Base-by-base conservation (phyloP, 2,797 vertebrate genomes). In the Semaprochilodus insignis region DNA sequence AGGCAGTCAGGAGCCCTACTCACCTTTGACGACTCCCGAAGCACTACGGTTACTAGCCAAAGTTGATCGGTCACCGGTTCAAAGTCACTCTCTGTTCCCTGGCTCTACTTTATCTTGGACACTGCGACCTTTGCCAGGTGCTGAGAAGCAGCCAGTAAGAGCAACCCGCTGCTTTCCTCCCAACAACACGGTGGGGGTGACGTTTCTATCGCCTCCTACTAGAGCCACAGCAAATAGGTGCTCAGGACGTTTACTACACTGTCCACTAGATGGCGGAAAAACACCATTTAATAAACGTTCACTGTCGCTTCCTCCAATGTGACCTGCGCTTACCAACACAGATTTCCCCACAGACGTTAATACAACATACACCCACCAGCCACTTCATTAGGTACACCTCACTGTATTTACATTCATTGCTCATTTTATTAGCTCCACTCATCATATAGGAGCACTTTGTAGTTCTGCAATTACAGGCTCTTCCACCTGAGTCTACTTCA, bases 191-290 rank as follows among this genome's bases (percentile, higher is more conserved):
- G 44, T 17, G 23, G 1, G 31, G 4, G 15, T 40, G 27, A 36
- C 73, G 27, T 59, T 74, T 36, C 21, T 15, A 19, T 7, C 67
- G 7, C 67, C 67, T 70, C 67, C 67, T 70, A 4, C 19, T 44
- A 15, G 11, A 48, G n/a, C 34, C 66, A 3, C n/a, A 27, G 23
- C 0, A 1, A n/a, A 6, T 4, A 60, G 21, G 1, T 2, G 59
- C 59, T 6, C 2, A 17, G 54, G 19, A 13, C 10, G 2, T 17
- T 31, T 25, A 17, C 60, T 34, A 15, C 15, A 31, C 25, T 17
- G 31, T 5, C 63, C 82, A 69, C 77, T 51, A 83, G 82, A 79
- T 79, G 82, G 71, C 70, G 63, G 48, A 8, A 48, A 25, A 31
- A 65, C 15, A 65, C 31, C 31, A 10, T 48, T 13, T 48, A 2